phyloP scores from a whole-genome alignment of 2,888 invertebrate genomes.

The Patella ulyssiponensis region DNA sequence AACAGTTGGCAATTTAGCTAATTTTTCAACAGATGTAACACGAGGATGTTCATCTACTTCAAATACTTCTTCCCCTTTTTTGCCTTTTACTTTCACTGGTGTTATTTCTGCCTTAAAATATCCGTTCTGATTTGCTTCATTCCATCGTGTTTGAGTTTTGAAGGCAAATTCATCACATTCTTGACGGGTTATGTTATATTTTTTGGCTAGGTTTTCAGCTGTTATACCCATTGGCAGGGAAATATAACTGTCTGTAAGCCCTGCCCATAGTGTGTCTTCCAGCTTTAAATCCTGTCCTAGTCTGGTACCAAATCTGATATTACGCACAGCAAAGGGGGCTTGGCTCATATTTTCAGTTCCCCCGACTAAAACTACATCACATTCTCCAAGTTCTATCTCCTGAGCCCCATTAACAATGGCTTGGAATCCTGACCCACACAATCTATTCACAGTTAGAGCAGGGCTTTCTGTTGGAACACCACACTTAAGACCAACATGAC shows the following conservation, averaged over 20 bases:
- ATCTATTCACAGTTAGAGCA: conserved; percentile 89
- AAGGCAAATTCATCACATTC: conserved; percentile 85
- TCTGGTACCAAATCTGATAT: conserved; percentile 87
- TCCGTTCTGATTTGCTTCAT: conserved; percentile 88
- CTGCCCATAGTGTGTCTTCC: conserved; percentile 92
- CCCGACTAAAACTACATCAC: conserved; percentile 89
- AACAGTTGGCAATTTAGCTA: conserved; percentile 88
- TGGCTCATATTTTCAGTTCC: conserved; percentile 97
- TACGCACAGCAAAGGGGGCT: conserved; percentile 86
- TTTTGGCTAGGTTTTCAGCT: conserved; percentile 71
- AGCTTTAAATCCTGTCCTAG: conserved; percentile 82
- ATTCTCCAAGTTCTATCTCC: conserved; percentile 88
- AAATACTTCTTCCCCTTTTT: conserved; percentile 82
- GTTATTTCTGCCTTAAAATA: conserved; percentile 91
- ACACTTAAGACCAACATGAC: conserved; percentile 88
- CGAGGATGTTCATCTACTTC: conserved; percentile 92
- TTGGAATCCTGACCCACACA: conserved; percentile 99
- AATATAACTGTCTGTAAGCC: conserved; percentile 89
- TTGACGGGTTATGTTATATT: conserved; percentile 67
- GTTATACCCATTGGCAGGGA: conserved; percentile 96
- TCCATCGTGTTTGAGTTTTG: conserved; percentile 90
- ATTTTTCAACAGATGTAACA: conserved; percentile 86
- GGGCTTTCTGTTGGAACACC: conserved; percentile 87
- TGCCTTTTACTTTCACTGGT: conserved; percentile 85
- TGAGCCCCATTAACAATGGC: conserved; percentile 91